Percentiles rank a stretch among this genome's conserved stretches.
Evolutionary conservation across 2,113 vertebrate genomes (phyloP).

Genomic region (Scatophagus argus): DNA sequence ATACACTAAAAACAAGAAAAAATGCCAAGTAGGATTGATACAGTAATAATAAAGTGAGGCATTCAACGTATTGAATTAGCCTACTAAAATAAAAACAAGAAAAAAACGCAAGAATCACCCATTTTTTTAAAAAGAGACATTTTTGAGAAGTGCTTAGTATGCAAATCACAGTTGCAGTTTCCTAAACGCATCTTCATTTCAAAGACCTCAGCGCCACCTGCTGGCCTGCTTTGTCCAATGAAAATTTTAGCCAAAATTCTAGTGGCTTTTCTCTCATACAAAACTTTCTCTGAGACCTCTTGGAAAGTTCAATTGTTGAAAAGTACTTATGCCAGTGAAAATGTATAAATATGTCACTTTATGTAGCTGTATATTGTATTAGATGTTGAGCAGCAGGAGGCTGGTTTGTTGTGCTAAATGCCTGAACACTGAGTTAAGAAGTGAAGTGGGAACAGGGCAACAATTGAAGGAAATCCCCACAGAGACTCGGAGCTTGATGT

Average conservation of each 20-base stretch:
- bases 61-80: no score
- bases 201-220: constrained; percentile 44
- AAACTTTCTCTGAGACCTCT: neutral
- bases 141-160: no score
- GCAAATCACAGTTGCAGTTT: neutral
- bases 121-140: no score
- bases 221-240: constrained; percentile 18
- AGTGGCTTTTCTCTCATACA: no score
- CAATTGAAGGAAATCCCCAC: constrained; percentile 82
- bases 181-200: neutral
- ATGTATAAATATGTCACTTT: neutral
- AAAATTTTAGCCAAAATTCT: neutral
- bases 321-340: neutral
- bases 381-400: neutral
- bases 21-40: no score
- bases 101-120: no score
- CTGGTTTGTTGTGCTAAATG: constrained; percentile 21
- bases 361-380: neutral
- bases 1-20: no score
- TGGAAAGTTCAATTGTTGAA: neutral
- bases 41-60: no score
- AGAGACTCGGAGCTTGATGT: constrained; percentile 58
- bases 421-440: constrained; percentile 25
- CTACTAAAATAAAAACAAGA: no score
- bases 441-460: constrained; percentile 65